A percentile compares a stretch with the other conserved stretches of the same genome.
Evolutionary conservation across 2,888 invertebrate genomes (phyloP).

Genomic region (Unio pictorum): DNA sequence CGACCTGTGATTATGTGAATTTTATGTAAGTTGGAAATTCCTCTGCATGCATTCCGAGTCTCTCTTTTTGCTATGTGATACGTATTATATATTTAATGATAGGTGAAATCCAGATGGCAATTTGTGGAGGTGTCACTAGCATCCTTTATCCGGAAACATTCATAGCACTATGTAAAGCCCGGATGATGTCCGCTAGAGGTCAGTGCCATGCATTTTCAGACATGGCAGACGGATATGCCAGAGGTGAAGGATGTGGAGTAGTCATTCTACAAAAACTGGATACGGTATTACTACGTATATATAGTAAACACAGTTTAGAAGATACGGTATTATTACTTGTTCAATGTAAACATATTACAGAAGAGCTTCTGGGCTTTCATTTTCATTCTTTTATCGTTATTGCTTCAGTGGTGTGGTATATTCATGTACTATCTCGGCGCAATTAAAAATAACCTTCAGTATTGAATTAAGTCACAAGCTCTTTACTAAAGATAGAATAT

Average conservation of each 20-base stretch:
- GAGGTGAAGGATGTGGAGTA: slow-evolving; percentile 54
- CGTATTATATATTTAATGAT: background rate
- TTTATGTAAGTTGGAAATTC: no score
- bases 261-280: slow-evolving; percentile 40
- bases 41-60: background rate
- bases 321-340: slow-evolving; percentile 21
- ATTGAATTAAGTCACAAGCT: no score
- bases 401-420: no score
- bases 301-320: no score
- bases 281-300: slow-evolving; percentile 21
- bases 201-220: slow-evolving; percentile 47
- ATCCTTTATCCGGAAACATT: slow-evolving; percentile 44
- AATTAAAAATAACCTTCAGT: no score
- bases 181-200: slow-evolving; percentile 52
- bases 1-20: no score
- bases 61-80: background rate
- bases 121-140: slow-evolving; percentile 47
- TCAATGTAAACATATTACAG: background rate
- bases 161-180: slow-evolving; percentile 35
- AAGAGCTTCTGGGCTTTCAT: background rate
- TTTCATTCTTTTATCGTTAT: background rate
- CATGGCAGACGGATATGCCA: slow-evolving; percentile 49
- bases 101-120: slow-evolving; percentile 35
- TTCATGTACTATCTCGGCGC: no score
- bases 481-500: background rate